A percentile compares a stretch with the other conserved stretches of the same genome.
phyloP scores from a whole-genome alignment of 2,888 invertebrate genomes.

The Idaea dimidiata region DNA sequence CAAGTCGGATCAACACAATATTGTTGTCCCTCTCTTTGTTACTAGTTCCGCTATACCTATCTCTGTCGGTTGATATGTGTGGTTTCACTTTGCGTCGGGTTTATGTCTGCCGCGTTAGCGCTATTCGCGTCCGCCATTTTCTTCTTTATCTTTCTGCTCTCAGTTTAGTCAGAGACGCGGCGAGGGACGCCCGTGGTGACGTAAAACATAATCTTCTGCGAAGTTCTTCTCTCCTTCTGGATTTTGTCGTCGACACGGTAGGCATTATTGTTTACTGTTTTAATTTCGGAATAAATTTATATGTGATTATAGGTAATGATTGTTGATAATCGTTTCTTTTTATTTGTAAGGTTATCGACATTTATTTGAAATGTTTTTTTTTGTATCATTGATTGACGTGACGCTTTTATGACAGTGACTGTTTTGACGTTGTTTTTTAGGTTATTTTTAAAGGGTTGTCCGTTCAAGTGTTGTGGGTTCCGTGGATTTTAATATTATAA shows the following conservation, averaged over 20 bases:
- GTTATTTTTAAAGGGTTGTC: no score
- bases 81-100: conserved; percentile 19
- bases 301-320: conserved; percentile 9
- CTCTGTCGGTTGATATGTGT: conserved; percentile 33
- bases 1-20: not conserved
- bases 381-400: not conserved
- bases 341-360: not conserved
- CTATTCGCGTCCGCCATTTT: conserved; percentile 66
- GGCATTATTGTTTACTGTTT: conserved; percentile 33
- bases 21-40: not conserved
- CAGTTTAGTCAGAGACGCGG: conserved; percentile 60
- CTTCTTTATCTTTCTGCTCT: conserved; percentile 70
- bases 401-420: no score
- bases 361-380: not conserved
- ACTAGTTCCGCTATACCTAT: conserved; percentile 22
- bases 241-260: conserved; percentile 45
- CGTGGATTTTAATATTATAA: no score
- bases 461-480: no score
- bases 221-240: conserved; percentile 62
- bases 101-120: conserved; percentile 53
- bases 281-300: conserved; percentile 7
- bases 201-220: conserved; percentile 54
- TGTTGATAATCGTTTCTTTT: conserved; percentile 7
- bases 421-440: not conserved
- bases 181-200: conserved; percentile 48